Conservation (phyloP, 1,140 invertebrate genomes). For the Mactra quadrangularis region DNA sequence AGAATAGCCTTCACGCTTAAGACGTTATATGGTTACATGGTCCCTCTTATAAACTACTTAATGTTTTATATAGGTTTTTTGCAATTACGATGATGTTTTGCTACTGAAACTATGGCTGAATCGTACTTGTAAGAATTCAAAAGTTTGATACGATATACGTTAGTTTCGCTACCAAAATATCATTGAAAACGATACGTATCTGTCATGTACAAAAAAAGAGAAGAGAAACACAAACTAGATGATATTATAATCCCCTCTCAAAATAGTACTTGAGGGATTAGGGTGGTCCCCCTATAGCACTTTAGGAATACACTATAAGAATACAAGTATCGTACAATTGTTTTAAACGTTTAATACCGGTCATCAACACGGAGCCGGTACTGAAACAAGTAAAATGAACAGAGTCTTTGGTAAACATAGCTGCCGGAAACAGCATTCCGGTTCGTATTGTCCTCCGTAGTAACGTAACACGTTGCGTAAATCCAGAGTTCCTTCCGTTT, state of each 20-base stretch:
- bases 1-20: no score
- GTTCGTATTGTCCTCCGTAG: slow-evolving; percentile 5
- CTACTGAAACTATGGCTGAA: not conserved
- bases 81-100: not conserved
- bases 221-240: not conserved
- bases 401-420: slow-evolving; percentile 19
- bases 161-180: not conserved
- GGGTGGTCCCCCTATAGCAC: slow-evolving; percentile 12
- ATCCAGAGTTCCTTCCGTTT: slow-evolving; percentile 5
- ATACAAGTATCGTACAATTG: slow-evolving; percentile 24
- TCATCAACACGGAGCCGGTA: slow-evolving; percentile 24
- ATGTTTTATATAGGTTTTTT: no score
- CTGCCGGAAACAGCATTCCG: slow-evolving; percentile 14
- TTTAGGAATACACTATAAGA: not conserved
- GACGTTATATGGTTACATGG: no score
- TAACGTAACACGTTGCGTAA: not conserved
- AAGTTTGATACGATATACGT: not conserved
- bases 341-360: slow-evolving; percentile 13
- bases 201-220: not conserved
- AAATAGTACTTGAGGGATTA: slow-evolving; percentile 2
- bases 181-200: not conserved
- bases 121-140: not conserved
- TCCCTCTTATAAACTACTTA: no score
- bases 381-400: slow-evolving; percentile 21
- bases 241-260: slow-evolving; percentile 14